Conservation (phyloP, 2,888 invertebrate genomes). For the Pteria penguin region DNA sequence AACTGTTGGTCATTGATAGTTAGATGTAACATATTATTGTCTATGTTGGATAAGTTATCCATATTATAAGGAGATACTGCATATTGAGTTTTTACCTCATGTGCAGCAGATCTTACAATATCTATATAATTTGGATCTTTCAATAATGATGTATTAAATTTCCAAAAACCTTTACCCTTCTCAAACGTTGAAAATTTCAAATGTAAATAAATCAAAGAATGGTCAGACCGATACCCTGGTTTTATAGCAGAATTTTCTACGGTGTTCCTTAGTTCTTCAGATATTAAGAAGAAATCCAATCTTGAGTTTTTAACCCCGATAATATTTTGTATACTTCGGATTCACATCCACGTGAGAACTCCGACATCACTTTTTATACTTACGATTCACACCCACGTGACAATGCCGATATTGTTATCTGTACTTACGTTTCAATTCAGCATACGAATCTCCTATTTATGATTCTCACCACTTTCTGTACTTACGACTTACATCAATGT, state of each 20-base stretch:
- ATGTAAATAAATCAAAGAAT: not conserved
- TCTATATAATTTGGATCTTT: not conserved
- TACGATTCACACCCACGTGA: too few relatives aligned
- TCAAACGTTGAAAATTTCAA: not conserved
- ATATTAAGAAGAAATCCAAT: not conserved
- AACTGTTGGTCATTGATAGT: not conserved
- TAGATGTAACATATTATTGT: not conserved
- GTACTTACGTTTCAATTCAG: too few relatives aligned
- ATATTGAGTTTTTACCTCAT: not conserved
- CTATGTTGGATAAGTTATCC: not conserved
- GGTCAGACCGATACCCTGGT: not conserved
- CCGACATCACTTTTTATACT: too few relatives aligned
- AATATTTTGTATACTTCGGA: too few relatives aligned
- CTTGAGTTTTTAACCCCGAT: constrained; percentile 4
- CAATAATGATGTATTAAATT: not conserved
- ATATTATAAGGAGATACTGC: not conserved
- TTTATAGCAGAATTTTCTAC: not conserved
- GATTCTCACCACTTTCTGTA: too few relatives aligned
- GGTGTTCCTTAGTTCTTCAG: not conserved
- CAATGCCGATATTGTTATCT: too few relatives aligned
- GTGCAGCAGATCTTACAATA: not conserved
- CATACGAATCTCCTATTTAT: too few relatives aligned
- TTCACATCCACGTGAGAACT: too few relatives aligned
- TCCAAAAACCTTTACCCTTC: constrained; percentile 11
- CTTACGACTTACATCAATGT: too few relatives aligned